A percentile compares a stretch with the other conserved stretches of the same genome.
Evolutionary conservation across 64 coral and sea anemone genomes (phyloP).

Genomic region (Acropora yongei): DNA sequence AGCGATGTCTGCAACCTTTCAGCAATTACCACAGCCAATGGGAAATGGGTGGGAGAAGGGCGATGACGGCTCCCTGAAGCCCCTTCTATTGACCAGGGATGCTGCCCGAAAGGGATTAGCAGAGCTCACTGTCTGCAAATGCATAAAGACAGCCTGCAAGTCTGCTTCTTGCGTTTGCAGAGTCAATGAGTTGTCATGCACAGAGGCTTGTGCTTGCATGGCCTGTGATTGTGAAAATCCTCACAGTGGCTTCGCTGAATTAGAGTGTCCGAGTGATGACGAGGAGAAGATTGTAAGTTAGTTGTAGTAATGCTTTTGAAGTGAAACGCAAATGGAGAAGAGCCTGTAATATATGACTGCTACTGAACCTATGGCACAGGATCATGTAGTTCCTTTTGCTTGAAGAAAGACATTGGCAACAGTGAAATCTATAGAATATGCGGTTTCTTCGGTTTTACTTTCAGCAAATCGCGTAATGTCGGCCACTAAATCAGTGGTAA

Average conservation of each 20-base stretch:
- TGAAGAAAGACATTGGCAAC: no score
- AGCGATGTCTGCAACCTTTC: constrained; percentile 6
- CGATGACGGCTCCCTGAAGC: not conserved
- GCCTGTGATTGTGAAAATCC: constrained; percentile 27
- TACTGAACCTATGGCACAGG: no score
- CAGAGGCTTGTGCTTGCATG: constrained; percentile 25
- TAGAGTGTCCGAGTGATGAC: constrained; percentile 9
- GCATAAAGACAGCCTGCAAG: constrained; percentile 40
- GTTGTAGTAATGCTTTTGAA: no score
- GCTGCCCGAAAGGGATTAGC: constrained; percentile 26
- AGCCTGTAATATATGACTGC: no score
- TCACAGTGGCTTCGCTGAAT: constrained; percentile 10
- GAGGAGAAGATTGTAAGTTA: constrained; percentile 9
- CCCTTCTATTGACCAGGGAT: constrained; percentile 12
- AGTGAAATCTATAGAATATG: no score
- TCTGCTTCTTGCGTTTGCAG: constrained; percentile 17
- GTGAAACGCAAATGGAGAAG: no score
- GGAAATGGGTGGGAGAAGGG: no score
- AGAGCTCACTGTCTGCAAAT: constrained; percentile 44
- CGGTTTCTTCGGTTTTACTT: no score
- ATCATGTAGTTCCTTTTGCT: no score
- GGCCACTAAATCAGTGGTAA: no score
- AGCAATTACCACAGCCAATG: constrained; percentile 15
- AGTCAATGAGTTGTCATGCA: constrained; percentile 13
- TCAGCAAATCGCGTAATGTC: no score